These are phyloP conservation scores for Lepidocolaptes lacrymiger DNA, from an alignment of 2,797 vertebrate genomes.

Conservation along the genomic window DNA sequence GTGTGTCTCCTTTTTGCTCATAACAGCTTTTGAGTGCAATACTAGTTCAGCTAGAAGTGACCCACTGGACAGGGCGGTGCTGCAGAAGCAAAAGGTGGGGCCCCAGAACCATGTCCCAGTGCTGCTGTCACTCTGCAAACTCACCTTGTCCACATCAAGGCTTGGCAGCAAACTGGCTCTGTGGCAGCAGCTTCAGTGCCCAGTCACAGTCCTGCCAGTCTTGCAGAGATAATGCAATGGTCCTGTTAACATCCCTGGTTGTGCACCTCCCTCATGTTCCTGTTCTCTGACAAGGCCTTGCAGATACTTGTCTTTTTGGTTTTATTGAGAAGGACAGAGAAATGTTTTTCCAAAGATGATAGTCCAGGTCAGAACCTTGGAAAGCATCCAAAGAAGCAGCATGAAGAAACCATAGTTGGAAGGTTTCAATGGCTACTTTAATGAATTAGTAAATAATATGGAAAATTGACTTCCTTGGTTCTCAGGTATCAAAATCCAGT, in stretches of 20 bases:
- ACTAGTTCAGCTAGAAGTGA: not conserved
- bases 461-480: not conserved
- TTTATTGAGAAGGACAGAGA: not conserved
- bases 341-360: not conserved
- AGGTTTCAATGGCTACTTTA: not conserved
- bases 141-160: not conserved
- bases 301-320: not conserved
- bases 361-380: not conserved
- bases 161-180: not conserved
- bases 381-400: not conserved
- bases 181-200: not conserved
- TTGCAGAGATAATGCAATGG: not conserved
- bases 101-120: not conserved
- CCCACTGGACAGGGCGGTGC: not conserved
- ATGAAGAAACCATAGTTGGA: not conserved
- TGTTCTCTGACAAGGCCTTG: not conserved
- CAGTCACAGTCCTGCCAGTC: not conserved
- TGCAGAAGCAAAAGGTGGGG: not conserved
- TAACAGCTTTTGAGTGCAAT: not conserved
- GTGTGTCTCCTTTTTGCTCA: not conserved
- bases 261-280: not conserved
- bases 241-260: not conserved
- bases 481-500: not conserved
- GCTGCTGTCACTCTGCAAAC: not conserved
- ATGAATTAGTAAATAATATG: not conserved